Evolutionary conservation across 2,113 vertebrate species (phyloP).

Genomic region (Lasiurus borealis): DNA sequence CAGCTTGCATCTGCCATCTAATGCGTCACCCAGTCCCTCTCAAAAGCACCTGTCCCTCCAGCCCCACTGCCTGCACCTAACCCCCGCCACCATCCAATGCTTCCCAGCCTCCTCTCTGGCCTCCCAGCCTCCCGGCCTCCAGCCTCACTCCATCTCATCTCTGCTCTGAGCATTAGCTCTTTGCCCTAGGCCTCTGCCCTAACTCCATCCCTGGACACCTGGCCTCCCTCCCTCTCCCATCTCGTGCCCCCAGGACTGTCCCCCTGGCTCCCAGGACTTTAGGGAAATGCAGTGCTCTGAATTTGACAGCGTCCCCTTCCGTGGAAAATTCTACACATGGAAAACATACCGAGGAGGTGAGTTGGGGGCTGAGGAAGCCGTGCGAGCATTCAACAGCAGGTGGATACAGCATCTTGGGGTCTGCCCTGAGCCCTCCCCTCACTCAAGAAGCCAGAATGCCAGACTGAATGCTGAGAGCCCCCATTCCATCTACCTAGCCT

Average conservation of each 20-base stretch:
- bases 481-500: not conserved
- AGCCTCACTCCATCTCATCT: no score
- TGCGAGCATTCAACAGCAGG: not conserved
- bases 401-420: not conserved
- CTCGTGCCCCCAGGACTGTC: conserved; percentile 91
- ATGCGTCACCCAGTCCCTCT: not conserved
- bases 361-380: not conserved
- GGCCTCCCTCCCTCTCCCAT: not conserved
- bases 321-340: conserved; percentile 99
- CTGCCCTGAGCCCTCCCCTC: not conserved
- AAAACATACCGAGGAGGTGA: conserved; percentile 97
- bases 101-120: not conserved
- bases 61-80: not conserved
- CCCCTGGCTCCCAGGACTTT: conserved; percentile 94
- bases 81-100: no score
- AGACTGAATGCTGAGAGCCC: not conserved
- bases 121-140: not conserved
- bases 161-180: not conserved
- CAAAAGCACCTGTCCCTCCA: no score
- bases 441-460: not conserved
- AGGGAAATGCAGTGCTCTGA: conserved; percentile 96
- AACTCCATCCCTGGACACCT: not conserved
- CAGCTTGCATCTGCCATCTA: not conserved
- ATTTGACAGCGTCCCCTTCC: conserved; percentile 95
- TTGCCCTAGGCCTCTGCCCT: not conserved